Evolutionary conservation across 1,140 invertebrate species (phyloP).

Genomic region (Drosophila auraria): DNA sequence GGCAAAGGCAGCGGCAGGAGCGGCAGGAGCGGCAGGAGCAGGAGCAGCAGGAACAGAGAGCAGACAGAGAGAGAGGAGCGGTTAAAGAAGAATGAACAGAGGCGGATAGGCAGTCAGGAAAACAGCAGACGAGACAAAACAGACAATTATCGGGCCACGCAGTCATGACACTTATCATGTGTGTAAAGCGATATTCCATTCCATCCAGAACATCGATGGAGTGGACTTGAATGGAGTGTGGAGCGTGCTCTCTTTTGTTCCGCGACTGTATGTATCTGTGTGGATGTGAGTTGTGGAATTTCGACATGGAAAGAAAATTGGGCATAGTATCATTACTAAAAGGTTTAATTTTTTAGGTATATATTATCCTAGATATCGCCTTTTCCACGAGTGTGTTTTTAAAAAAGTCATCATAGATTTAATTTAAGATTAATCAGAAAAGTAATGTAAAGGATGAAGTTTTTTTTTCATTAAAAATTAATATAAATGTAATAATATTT

Average conservation of each 20-base stretch:
- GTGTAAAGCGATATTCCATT: constrained; percentile 71
- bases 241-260: constrained; percentile 51
- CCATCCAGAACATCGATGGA: constrained; percentile 45
- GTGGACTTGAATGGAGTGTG: constrained; percentile 55
- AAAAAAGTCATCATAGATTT: neutral
- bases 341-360: too few relatives aligned
- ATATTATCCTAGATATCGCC: too few relatives aligned
- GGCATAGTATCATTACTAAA: too few relatives aligned
- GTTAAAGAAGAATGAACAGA: constrained; percentile 20
- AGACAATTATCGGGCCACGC: constrained; percentile 70
- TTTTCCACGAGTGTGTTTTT: too few relatives aligned
- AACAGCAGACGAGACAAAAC: constrained; percentile 52
- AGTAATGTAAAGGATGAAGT: neutral
- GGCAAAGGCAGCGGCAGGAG: constrained; percentile 15
- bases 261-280: neutral
- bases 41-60: constrained; percentile 10
- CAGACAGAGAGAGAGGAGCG: neutral
- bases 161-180: constrained; percentile 61
- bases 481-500: too few relatives aligned
- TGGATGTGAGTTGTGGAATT: constrained; percentile 22
- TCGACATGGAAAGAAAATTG: neutral
- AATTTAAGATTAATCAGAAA: neutral
- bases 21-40: constrained; percentile 1
- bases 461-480: neutral
- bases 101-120: constrained; percentile 30